These are phyloP conservation scores for Hestina assimilis DNA, from an alignment of 1,140 invertebrate genomes.

Conservation along the genomic window DNA sequence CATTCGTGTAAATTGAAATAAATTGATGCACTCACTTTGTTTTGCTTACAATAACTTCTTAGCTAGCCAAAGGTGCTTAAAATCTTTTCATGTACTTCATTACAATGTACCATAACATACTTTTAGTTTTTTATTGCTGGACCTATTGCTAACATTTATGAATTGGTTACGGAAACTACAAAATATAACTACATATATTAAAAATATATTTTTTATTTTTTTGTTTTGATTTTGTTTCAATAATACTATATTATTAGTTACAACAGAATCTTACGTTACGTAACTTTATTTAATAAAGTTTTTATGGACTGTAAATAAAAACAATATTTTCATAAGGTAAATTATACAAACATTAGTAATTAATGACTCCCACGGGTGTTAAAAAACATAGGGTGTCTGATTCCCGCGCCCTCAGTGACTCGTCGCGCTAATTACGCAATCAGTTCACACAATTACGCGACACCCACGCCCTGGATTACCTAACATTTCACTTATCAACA, in stretches of 20 bases:
- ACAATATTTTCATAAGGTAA: background rate
- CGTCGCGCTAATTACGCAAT: conserved; percentile 70
- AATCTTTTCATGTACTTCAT: conserved; percentile 1
- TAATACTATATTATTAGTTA: too few relatives aligned
- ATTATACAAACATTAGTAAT: conserved; percentile 36
- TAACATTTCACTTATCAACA: conserved; percentile 18
- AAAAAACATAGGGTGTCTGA: conserved; percentile 35
- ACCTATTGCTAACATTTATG: too few relatives aligned
- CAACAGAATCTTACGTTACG: too few relatives aligned
- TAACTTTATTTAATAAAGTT: too few relatives aligned
- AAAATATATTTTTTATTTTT: background rate
- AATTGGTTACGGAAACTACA: too few relatives aligned
- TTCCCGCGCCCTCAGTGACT: conserved; percentile 66
- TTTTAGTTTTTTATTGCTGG: too few relatives aligned
- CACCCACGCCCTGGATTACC: conserved; percentile 17
- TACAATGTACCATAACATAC: too few relatives aligned
- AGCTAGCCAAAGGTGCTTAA: conserved; percentile 27
- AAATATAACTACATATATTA: too few relatives aligned
- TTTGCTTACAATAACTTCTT: conserved; percentile 39
- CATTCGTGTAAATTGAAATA: conserved; percentile 76
- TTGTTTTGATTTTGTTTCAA: too few relatives aligned
- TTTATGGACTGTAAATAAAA: background rate
- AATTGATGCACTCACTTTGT: conserved; percentile 69
- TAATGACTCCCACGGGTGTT: conserved; percentile 69
- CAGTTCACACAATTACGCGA: conserved; percentile 73